Conservation (phyloP, 2,113 vertebrate genomes). For the Sporophila hypoxantha region DNA sequence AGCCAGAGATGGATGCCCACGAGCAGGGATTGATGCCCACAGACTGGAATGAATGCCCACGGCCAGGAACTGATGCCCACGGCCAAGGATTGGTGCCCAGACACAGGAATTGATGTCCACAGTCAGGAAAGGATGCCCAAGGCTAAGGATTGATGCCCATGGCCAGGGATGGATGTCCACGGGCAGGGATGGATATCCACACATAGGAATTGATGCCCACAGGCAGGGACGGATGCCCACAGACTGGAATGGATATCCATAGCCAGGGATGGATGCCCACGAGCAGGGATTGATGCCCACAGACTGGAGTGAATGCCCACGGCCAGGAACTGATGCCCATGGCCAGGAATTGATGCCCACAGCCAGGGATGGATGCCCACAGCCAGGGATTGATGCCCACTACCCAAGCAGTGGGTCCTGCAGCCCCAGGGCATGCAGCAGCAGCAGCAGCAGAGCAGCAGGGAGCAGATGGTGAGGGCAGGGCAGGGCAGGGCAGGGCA, state of each 20-base stretch:
- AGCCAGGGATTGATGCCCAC: accelerated
- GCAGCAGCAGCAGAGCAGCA: background rate
- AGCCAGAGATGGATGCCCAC: no score
- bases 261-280: accelerated
- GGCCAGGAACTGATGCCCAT: accelerated
- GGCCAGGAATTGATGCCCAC: accelerated
- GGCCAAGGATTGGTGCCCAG: accelerated
- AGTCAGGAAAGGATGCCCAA: accelerated
- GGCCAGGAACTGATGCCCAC: accelerated
- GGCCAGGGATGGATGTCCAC: accelerated
- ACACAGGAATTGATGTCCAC: accelerated
- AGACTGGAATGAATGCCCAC: accelerated
- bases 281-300: background rate
- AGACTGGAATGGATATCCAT: accelerated
- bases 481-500: background rate
- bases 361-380: no score
- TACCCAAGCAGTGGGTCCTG: background rate
- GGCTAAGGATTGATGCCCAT: accelerated
- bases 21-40: accelerated
- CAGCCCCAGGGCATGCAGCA: background rate
- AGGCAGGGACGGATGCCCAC: accelerated
- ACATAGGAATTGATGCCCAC: accelerated
- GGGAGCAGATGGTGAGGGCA: conserved; percentile 50
- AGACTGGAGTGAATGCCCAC: accelerated
- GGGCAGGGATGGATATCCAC: accelerated